A percentile compares a stretch with the other conserved stretches of the same genome.
Evolutionary conservation across 2,888 invertebrate species (phyloP).

Genomic region (Cetonia aurata): DNA sequence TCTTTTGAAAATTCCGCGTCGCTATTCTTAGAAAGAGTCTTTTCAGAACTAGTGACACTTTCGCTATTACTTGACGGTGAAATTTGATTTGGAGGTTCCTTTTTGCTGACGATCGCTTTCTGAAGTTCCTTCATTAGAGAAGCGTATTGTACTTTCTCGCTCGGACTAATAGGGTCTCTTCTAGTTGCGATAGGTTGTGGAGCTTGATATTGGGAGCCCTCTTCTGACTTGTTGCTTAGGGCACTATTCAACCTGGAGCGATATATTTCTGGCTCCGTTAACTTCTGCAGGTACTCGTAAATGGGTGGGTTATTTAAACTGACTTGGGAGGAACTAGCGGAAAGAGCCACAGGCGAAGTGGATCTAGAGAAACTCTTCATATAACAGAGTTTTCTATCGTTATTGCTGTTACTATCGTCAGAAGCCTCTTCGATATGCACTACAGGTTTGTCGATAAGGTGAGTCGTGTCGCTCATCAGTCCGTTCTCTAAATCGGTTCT

Average conservation of each 20-base stretch:
- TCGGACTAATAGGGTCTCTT: constrained; percentile 59
- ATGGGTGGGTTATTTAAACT: constrained; percentile 64
- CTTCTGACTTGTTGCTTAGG: constrained; percentile 58
- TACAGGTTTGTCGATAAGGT: constrained; percentile 64
- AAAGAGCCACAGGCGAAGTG: constrained; percentile 66
- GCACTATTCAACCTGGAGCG: constrained; percentile 64
- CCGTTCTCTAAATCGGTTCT: constrained; percentile 53
- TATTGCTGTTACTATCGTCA: constrained; percentile 63
- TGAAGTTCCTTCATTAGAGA: constrained; percentile 68
- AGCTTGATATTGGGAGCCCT: constrained; percentile 59
- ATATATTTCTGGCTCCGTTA: constrained; percentile 66
- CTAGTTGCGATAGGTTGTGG: constrained; percentile 59
- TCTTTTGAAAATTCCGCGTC: constrained; percentile 68
- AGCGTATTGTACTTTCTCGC: constrained; percentile 68
- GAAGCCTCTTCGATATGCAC: constrained; percentile 67
- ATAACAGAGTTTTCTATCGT: constrained; percentile 66
- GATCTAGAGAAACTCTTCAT: constrained; percentile 70
- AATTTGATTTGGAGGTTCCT: constrained; percentile 58
- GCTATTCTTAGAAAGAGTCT: constrained; percentile 63
- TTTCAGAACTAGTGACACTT: constrained; percentile 60
- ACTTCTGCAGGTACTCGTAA: constrained; percentile 67
- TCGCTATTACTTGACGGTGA: constrained; percentile 62
- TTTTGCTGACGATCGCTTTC: constrained; percentile 65
- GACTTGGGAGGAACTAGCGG: constrained; percentile 68
- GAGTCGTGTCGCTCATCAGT: constrained; percentile 51